Base-by-base conservation (phyloP, 2,888 invertebrate genomes). In the Drosophila merina region DNA sequence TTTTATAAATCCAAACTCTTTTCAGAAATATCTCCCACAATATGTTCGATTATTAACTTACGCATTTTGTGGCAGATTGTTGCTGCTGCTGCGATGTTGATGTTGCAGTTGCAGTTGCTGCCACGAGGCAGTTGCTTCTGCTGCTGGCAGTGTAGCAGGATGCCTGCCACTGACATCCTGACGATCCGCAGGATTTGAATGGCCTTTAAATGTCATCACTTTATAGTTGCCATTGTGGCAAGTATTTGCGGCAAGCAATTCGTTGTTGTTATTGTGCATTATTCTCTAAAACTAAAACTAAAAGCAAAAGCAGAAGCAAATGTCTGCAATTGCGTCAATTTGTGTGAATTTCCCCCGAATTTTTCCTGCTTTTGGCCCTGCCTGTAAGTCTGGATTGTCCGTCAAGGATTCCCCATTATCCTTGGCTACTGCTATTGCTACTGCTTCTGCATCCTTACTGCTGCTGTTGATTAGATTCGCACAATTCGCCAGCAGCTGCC, bases 61-160 rank as follows among this genome's bases (percentile, higher is more conserved):
- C 91, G 91, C 89, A 64, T 88, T 87, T 33, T 77, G 78, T 10
- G 84, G 79, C 8, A 57, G 69, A 69, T 67, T 52, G 52, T 31
- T 36, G 54, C 44, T 44, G 49, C 48, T 38, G 49, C 48, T 38
- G 57, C 51, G 56, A 50, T 12, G 51, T 14, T 20, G 51, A 20
- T 9, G 44, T 50, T 59, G 38, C 36, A 38, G 38, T 38, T 49
- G 54, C 26, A 45, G 50, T 12, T 36, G 54, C 48, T 45, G 51
- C 12, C 48, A 14, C 26, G 6, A 1, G 36, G 47, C 40, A 38
- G 55, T 25, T 52, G 9, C 45, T 47, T 25, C 60, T 31, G 59
- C 25, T 30, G 48, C 45, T 69, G 30, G 51, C 40, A n/a, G 31
- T 12, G 55, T 14, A 26, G 42, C 42, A 12, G 42, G 36, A 26